phyloP scores from a whole-genome alignment of 2,888 invertebrate species.

The Tetragonula carbonaria region DNA sequence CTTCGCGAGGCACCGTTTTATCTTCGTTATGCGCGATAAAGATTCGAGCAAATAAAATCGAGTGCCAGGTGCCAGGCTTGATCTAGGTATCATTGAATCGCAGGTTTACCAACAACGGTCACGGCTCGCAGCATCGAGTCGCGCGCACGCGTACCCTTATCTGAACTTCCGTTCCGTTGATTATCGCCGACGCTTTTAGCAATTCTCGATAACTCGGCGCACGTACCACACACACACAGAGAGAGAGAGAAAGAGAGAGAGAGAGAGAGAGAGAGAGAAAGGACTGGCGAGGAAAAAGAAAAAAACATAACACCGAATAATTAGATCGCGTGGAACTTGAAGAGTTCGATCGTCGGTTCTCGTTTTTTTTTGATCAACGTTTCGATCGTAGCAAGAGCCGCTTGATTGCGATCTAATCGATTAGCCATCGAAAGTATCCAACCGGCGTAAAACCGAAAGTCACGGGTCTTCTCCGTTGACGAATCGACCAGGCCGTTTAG shows the following conservation, averaged over 20 bases:
- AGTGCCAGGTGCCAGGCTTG: neutral
- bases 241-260: too few relatives aligned
- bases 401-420: neutral
- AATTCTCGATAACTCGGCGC: slow-evolving; percentile 34
- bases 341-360: too few relatives aligned
- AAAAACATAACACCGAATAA: neutral
- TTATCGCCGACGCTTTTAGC: slow-evolving; percentile 43
- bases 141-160: slow-evolving; percentile 46
- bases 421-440: neutral
- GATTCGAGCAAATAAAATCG: neutral
- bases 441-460: neutral
- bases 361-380: neutral
- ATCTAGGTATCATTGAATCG: neutral
- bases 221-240: neutral
- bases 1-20: neutral
- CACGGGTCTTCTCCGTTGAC: neutral
- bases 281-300: neutral
- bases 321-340: slow-evolving; percentile 8
- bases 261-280: neutral
- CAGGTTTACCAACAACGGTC: slow-evolving; percentile 15
- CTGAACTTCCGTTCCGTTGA: slow-evolving; percentile 54
- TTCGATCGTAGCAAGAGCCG: neutral
- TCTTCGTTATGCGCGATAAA: neutral
- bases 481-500: neutral
- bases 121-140: slow-evolving; percentile 12